phyloP scores from a whole-genome alignment of 1,140 invertebrate species.

The Formica exsecta region DNA sequence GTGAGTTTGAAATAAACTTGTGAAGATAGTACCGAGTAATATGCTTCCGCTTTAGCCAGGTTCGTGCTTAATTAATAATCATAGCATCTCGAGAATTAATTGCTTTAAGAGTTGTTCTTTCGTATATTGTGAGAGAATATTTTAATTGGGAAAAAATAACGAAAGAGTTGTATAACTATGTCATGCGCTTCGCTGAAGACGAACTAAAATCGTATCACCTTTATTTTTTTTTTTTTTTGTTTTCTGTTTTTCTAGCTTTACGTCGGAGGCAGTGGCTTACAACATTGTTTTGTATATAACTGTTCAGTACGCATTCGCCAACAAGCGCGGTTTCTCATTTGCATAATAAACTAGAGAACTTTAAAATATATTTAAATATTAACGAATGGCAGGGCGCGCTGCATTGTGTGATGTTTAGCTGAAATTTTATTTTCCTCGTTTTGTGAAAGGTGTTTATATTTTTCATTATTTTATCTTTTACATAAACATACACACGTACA shows the following conservation, averaged over 20 bases:
- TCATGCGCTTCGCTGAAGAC: neutral
- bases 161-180: neutral
- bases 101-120: neutral
- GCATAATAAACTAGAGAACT: constrained; percentile 44
- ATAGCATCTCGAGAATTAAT: constrained; percentile 61
- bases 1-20: neutral
- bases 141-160: constrained; percentile 68
- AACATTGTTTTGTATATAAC: constrained; percentile 7
- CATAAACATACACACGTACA: neutral
- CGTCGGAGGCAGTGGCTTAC: constrained; percentile 20
- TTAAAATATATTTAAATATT: constrained; percentile 44
- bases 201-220: constrained; percentile 38
- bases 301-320: constrained; percentile 11
- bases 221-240: neutral
- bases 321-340: constrained; percentile 41
- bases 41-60: constrained; percentile 48
- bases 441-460: neutral
- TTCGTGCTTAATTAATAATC: constrained; percentile 81
- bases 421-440: neutral
- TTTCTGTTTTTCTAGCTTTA: neutral
- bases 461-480: neutral
- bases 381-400: neutral
- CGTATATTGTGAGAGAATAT: constrained; percentile 37
- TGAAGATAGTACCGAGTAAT: constrained; percentile 71
- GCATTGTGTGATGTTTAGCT: neutral